Evolutionary conservation across 2,888 invertebrate genomes (phyloP), one percentile per base, ranked within the genome.

Genomic region (Hirtodrosophila histrioides): DNA sequence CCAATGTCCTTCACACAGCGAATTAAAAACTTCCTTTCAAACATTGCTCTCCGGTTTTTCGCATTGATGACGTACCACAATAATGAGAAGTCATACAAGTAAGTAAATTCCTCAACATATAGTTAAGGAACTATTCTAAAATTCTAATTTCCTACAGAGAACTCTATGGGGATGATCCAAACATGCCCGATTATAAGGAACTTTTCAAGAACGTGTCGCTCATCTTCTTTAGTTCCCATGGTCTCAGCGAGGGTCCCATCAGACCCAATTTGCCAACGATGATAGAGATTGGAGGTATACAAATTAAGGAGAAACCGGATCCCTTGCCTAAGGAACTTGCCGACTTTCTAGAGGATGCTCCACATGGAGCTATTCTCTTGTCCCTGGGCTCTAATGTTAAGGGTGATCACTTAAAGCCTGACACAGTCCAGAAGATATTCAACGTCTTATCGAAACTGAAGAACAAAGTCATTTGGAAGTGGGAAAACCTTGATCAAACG

Each of bases 391-490:
- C 92, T 0, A 92, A 92, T 66, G 63, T 92, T 0, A 77, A 88
- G 37, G 88, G 90, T 2, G 54, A 74, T 1, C 78, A 87, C 3
- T 81, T 95, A 49, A 92, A 93, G 0, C 75, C 85, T 0, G 92
- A 93, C 3, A 94, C 92, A 64, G 91, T 92, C 11, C 87, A 92
- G 35, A 92, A 92, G 4, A 92, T 95, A 48, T 89, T 94, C 3
- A 93, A 93, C 56, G 93, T 93, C 2, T 93, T 95, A 45, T 91
- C 92, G 0, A 92, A 92, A 64, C 78, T 95, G 0, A 94, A 94
- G 67, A 93, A 94, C 57, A 93, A 92, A 3, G 93, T 95, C 0
- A 79, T 95, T 10, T 95, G 95, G 95, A 95, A 95, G 90, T 95
- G 94, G 94, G 95, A 95, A 79, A 72, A 85, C 40, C 93, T 93